Conservation (phyloP, 1,140 invertebrate species). For the Bombyx mori region DNA sequence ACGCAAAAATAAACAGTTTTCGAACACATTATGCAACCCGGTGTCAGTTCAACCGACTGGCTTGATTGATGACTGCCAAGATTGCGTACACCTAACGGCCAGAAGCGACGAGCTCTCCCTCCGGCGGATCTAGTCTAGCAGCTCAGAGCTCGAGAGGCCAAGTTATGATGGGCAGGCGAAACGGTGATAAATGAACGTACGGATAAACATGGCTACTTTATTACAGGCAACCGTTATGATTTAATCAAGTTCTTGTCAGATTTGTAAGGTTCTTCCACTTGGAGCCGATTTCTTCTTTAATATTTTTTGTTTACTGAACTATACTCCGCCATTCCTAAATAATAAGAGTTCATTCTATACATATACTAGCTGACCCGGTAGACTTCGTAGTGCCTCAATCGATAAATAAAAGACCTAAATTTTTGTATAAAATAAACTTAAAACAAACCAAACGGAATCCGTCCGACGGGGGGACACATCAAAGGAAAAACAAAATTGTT, state of each 20-base stretch:
- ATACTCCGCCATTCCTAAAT: too few relatives aligned
- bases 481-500: too few relatives aligned
- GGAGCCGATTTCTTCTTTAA: conserved; percentile 2
- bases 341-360: too few relatives aligned
- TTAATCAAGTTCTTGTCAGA: conserved; percentile 60
- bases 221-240: conserved; percentile 56
- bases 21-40: conserved; percentile 42
- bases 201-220: conserved; percentile 63
- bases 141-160: conserved; percentile 19
- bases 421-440: too few relatives aligned
- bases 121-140: neutral
- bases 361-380: too few relatives aligned
- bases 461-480: too few relatives aligned
- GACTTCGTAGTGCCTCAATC: too few relatives aligned
- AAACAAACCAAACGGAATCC: too few relatives aligned
- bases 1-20: conserved; percentile 26
- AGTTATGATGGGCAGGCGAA: conserved; percentile 25
- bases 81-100: conserved; percentile 27
- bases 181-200: conserved; percentile 51
- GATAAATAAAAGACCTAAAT: too few relatives aligned
- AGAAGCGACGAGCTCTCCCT: conserved; percentile 13
- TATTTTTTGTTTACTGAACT: too few relatives aligned
- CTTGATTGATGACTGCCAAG: conserved; percentile 42
- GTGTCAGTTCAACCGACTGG: conserved; percentile 33
- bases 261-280: conserved; percentile 42